These are phyloP conservation scores for Catostylus mosaicus DNA, from an alignment of 30 jellyfish, hydroid and myxozoan genomes.

Conservation along the genomic window DNA sequence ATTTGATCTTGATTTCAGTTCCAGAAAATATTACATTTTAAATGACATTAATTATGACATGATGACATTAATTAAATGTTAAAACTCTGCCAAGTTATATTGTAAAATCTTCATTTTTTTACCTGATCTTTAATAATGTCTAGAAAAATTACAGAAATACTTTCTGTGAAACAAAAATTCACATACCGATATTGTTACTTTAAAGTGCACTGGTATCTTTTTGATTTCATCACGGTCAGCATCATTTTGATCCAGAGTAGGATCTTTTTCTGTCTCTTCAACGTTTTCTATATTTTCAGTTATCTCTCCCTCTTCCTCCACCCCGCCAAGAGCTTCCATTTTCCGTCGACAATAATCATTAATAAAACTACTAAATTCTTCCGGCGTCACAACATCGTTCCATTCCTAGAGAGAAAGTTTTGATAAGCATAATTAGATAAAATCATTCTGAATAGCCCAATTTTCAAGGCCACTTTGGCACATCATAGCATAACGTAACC, in stretches of 20 bases:
- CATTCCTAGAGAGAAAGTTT: neutral
- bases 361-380: constrained; percentile 14
- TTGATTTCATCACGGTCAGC: constrained; percentile 34
- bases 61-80: no score
- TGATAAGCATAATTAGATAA: neutral
- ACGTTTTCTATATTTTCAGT: neutral
- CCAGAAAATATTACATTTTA: no score
- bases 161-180: neutral
- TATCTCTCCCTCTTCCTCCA: constrained; percentile 15
- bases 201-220: constrained; percentile 68
- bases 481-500: no score
- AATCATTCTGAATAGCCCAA: no score
- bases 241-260: neutral
- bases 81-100: no score
- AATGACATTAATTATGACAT: no score
- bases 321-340: constrained; percentile 58
- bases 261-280: neutral
- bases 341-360: constrained; percentile 38
- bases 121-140: no score
- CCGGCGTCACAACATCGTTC: constrained; percentile 11
- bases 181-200: constrained; percentile 67
- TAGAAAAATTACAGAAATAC: neutral
- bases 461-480: no score
- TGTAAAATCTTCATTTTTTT: no score
- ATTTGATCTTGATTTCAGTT: no score